phyloP scores from a whole-genome alignment of 2,797 vertebrate species.

The Phalanger gymnotis region DNA sequence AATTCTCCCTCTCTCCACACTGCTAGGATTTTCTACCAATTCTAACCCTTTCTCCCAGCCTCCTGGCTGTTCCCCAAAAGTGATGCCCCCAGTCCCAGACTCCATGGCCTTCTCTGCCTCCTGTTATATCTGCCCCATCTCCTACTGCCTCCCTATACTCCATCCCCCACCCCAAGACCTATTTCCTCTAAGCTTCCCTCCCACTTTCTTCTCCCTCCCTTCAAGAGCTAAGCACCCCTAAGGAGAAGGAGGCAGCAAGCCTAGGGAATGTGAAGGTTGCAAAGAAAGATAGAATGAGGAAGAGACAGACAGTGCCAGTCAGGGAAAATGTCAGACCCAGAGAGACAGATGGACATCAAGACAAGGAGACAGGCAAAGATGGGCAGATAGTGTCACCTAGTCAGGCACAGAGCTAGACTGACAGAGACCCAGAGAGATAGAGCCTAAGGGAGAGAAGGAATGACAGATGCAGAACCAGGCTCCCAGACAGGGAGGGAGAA shows the following conservation, averaged over 20 bases:
- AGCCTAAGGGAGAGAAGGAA: slow-evolving; percentile 36
- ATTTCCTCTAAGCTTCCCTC: slow-evolving; percentile 20
- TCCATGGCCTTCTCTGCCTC: background rate
- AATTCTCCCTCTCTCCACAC: background rate
- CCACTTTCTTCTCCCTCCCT: background rate
- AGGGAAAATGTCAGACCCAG: background rate
- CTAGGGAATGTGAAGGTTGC: background rate
- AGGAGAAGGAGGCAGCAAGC: slow-evolving; percentile 18
- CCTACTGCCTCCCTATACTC: background rate
- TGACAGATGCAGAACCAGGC: slow-evolving; percentile 17
- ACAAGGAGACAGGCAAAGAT: background rate
- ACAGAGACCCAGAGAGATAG: slow-evolving; percentile 36
- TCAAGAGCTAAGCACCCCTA: slow-evolving; percentile 5
- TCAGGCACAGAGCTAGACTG: slow-evolving; percentile 30
- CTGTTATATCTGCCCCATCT: background rate
- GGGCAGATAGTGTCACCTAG: slow-evolving; percentile 41
- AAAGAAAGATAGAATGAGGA: slow-evolving; percentile 29
- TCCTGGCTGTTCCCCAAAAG: background rate
- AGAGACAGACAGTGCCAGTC: slow-evolving; percentile 24
- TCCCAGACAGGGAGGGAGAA: slow-evolving; percentile 30
- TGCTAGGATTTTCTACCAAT: background rate
- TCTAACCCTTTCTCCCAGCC: background rate
- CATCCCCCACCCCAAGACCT: background rate
- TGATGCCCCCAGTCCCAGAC: slow-evolving; percentile 10
- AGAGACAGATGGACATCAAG: background rate